Evolutionary conservation across 2,797 vertebrate genomes (phyloP), one percentile per base, ranked within the genome.

Genomic region (Dendrocincla tyrannina): DNA sequence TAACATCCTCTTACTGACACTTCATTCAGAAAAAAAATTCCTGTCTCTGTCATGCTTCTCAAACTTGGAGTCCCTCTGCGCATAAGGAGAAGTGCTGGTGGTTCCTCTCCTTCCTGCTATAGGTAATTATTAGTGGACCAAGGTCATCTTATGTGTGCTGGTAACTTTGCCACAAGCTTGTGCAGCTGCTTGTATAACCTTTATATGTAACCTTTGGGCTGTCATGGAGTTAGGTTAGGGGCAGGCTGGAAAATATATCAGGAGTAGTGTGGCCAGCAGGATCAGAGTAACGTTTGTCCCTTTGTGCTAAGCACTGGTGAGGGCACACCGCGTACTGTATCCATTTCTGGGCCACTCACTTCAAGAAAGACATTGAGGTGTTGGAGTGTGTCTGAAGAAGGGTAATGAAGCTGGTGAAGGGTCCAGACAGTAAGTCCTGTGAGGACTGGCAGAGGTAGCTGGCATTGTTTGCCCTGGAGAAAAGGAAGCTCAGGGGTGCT

Each of bases 1-100:
- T 91, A 94, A 44, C 62, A 88, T 81, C 78, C 59, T 96, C 70
- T 89, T 85, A 88, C 92, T 74, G n/a, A 85, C 52, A 94, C 75
- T 58, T 93, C 39, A 18, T n/a, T 86, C 42, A 66, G 75, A 41
- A 70, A 89, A 96, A 77, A 81, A 76, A 66, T 20, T 60, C 56
- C 52, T 35, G 56, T 7, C 30, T 91, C 52, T 60, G 17, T 33
- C 22, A 24, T 15, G 23, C 13, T 81, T 37, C 59, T 47, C 39
- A 93, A 91, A 84, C 52, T 84, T 72, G 84, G 50, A 91, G 30
- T 74, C 17, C 15, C 22, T 82, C 37, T 47, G 10, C 20, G 17
- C 5, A 27, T 14, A 80, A 55, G 24, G 13, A 68, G 35, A 32
- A 19, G 6, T 69, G 27, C 23, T 80, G 56, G 9, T 56, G 47